Evolutionary conservation across 1,140 invertebrate species (phyloP), one percentile per base, ranked within the genome.

Genomic region (Aphelenchoides fujianensis): DNA sequence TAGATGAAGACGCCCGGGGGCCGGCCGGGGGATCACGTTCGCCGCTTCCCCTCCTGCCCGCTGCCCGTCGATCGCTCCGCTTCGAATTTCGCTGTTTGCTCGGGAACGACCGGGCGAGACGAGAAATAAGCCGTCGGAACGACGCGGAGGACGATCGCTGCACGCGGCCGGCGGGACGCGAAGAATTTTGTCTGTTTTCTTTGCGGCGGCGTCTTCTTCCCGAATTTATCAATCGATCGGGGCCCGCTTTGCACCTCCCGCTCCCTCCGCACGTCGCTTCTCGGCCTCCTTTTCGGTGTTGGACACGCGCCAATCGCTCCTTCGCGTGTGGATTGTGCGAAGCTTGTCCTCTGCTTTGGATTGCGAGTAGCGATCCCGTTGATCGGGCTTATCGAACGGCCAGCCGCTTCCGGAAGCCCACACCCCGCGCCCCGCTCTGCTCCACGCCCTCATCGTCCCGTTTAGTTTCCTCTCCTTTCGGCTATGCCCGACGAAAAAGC

Each of bases 141-240:
- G n/a, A n/a, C n/a, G n/a, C n/a, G 52, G n/a, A n/a, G n/a, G 59
- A 19, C 27, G n/a, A 61, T 19, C n/a, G 28, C 16, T 61, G 1
- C 27, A 28, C 31, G n/a, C n/a, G 59, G n/a, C 59, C 16, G 59
- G 36, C 31, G n/a, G 59, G n/a, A 19, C 52, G 27, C n/a, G 59
- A 61, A n/a, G 59, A 61, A 35, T n/a, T 19, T 61, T n/a, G 31
- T 35, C 59, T 28, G 59, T 19, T 61, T 31, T n/a, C 59, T 31
- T 19, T 61, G 59, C 19, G 19, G 16, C 19, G 2, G 59, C n/a
- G n/a, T 31, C 59, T 2, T 31, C 59, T 2, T 16, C n/a, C 2
- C 59, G 16, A 28, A 31, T 61, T 31, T 1, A 61, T 61, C 59
- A 61, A n/a, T 27, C 52, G 19, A 27, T 27, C 52, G n/a, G n/a